Evolutionary conservation across 2,888 invertebrate genomes (phyloP).

Genomic region (Automeris io): DNA sequence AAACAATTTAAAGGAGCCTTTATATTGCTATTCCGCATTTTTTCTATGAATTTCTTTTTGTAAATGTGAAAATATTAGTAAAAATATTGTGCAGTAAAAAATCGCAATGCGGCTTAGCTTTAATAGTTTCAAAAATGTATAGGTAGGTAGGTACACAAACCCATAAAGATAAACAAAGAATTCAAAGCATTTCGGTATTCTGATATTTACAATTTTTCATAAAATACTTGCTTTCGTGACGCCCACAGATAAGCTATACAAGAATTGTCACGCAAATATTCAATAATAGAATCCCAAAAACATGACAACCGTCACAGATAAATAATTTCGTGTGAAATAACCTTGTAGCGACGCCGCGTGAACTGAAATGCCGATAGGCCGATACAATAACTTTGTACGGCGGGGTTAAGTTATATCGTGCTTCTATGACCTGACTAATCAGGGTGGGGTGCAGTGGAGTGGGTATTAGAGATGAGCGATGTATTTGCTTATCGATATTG

Average conservation of each 20-base stretch:
- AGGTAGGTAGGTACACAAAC: too few species aligned
- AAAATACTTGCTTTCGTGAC: neutral
- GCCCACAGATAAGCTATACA: neutral
- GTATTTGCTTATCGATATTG: constrained; percentile 25
- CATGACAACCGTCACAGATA: constrained; percentile 11
- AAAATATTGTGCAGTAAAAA: too few species aligned
- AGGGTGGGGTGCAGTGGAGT: constrained; percentile 43
- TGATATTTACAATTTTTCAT: neutral
- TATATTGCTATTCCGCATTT: too few species aligned
- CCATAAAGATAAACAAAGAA: too few species aligned
- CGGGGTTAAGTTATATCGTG: constrained; percentile 56
- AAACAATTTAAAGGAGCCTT: too few species aligned
- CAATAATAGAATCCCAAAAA: constrained; percentile 6
- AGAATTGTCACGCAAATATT: constrained; percentile 2
- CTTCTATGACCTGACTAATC: constrained; percentile 61
- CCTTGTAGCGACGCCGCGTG: constrained; percentile 16
- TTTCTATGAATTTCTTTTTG: too few species aligned
- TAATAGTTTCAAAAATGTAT: too few species aligned
- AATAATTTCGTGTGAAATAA: constrained; percentile 16
- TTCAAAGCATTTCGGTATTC: neutral
- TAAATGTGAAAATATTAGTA: too few species aligned
- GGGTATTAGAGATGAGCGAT: constrained; percentile 33
- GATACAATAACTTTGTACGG: constrained; percentile 43
- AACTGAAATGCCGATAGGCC: constrained; percentile 23
- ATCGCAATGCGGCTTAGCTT: too few species aligned